Evolutionary conservation across 2,797 vertebrate genomes (phyloP).

Genomic region (Poecilia velifera): DNA sequence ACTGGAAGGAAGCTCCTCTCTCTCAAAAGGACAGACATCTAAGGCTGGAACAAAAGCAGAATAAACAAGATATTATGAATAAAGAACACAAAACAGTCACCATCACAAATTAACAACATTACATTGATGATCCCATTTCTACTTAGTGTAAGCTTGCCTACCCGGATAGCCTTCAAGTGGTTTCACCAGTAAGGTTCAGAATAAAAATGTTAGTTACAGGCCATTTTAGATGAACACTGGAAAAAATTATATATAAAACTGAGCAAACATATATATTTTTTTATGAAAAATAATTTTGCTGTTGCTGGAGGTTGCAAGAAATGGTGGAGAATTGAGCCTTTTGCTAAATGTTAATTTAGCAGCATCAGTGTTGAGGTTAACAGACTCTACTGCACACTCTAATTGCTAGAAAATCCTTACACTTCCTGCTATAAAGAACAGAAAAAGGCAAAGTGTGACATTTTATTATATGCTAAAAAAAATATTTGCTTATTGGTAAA

Average conservation of each 20-base stretch:
- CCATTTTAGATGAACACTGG: too few species aligned
- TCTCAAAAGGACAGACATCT: background rate
- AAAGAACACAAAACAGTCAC: background rate
- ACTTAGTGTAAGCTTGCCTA: background rate
- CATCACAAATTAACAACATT: background rate
- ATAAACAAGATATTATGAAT: background rate
- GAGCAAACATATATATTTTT: background rate
- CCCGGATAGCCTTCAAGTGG: background rate
- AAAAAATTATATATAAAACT: background rate
- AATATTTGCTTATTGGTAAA: background rate
- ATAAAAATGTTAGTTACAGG: too few species aligned
- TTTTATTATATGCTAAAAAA: background rate
- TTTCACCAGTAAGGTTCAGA: background rate
- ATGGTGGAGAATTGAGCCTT: background rate
- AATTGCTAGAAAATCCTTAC: constrained; percentile 23
- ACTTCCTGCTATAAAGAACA: constrained; percentile 14
- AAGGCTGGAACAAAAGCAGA: background rate
- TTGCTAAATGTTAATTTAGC: constrained; percentile 16
- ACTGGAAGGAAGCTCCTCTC: background rate
- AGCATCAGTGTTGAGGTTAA: constrained; percentile 19
- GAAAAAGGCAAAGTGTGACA: background rate
- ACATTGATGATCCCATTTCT: background rate
- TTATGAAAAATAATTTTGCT: too few species aligned
- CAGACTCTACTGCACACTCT: constrained; percentile 14
- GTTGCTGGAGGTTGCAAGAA: background rate